Evolutionary conservation across 2,888 invertebrate genomes (phyloP), one percentile per base, ranked within the genome.

Genomic region (Keiferia lycopersicella): DNA sequence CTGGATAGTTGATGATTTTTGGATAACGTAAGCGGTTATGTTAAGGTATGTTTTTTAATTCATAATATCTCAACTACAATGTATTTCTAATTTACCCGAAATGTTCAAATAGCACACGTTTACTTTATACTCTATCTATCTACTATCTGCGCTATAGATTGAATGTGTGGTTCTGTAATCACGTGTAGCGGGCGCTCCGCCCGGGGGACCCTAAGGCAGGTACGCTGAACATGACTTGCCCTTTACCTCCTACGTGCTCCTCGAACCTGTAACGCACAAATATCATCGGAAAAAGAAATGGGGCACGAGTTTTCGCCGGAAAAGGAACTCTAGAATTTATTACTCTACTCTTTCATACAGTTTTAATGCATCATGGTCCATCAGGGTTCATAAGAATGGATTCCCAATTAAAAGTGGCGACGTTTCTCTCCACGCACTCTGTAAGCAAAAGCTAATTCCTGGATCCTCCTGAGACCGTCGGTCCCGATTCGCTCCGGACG

Each of bases 401-500:
- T 12, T 30, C 30, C 30, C 16, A 56, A 56, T 56, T 56, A 56
- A 34, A 34, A 56, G 30, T 16, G n/a, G 30, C 14, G 56, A 56
- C 20, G 34, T 61, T 62, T 62, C 39, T 39, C 56, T 64, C 64
- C 50, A 26, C 22, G 56, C 59, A 50, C 57, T 59, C 66, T 66
- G 69, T 68, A 73, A 75, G 72, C 69, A 74, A 77, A 30, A 80
- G 75, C 75, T 83, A 80, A 82, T 84, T 81, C 72, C 73, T 75
- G 67, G 73, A 81, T 79, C 72, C 69, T 81, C 81, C 66, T 68
- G 80, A 82, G 83, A 83, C 77, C 72, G 74, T 66, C 78, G 72
- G 77, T 78, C 76, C 81, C 80, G 77, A 85, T 84, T 84, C 82
- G 72, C 79, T 78, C 75, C 70, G 75, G 82, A 82, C 82, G 79